Evolutionary conservation across 2,797 vertebrate genomes (phyloP), one percentile per base, ranked within the genome.

Genomic region (Eulemur coronatus): DNA sequence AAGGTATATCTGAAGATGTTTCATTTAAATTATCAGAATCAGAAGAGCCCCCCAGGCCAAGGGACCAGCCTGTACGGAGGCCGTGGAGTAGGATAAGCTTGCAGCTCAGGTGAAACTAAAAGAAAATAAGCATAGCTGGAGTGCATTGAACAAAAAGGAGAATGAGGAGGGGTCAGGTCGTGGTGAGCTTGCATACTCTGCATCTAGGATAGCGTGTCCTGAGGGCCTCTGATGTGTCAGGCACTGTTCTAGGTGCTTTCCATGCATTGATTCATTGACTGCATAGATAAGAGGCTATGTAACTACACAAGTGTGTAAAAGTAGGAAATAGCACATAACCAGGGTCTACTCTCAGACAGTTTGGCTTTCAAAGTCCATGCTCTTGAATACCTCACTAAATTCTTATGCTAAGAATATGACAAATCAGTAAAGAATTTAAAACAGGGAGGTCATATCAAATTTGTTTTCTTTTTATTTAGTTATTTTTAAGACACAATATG

Each of bases 381-480:
- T 89, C 18, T 55, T 75, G 11, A 72, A 50, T 4, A 5, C 59
- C 87, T 91, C 14, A 1, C 46, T 48, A 38, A 67, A 67, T 70
- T 81, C 81, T 46, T 78, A 35, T 73, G 30, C 55, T 52, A 52
- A 67, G n/a, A 67, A 63, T 5, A 57, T 15, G 26, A 50, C 33
- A 59, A 50, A 46, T 30, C 38, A 15, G 28, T 90, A 38, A 94
- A 89, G 88, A 92, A 41, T 41, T 82, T 73, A 35, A 57, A 55
- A 63, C n/a, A 89, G 26, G 46, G 41, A 82, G 65, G 69, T 76
- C 33, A 38, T 43, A 13, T 17, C 59, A 67, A 26, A 50, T 55
- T 38, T n/a, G 7, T n/a, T 65, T 50, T 35, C 8, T 48, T 35
- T 26, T 67, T 33, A 33, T 38, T 55, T 41, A 22, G 18, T 89